Evolutionary conservation across 1,140 invertebrate genomes (phyloP), one percentile per base, ranked within the genome.

Genomic region (Theocolax elegans): DNA sequence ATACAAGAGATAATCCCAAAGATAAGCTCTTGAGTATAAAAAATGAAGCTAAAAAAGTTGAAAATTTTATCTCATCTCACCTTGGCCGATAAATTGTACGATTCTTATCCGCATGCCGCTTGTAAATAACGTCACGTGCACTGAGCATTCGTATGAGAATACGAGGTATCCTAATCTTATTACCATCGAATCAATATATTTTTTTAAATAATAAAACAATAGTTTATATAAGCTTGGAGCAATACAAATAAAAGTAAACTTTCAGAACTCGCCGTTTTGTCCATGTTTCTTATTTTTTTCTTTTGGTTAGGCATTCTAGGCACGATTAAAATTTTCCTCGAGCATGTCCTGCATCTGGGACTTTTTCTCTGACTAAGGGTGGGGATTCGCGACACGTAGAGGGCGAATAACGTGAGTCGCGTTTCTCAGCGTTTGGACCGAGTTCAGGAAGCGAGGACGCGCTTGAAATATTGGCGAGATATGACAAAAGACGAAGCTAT

Each of bases 291-390:
- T 42, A 38, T 64, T 64, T 21, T 56, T 58, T 19, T 42, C 35
- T 29, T 1, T 2, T 8, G 27, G 21, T 65, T 54, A 54, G 31
- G 19, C 42, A 56, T 67, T 68, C 62, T 38, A 58, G 67, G 60
- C 67, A 64, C 67, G 67, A 70, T 70, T 70, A 70, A 70, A 70
- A 70, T 70, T 70, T 70, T 17, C 23, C 63, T n/a, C 63, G 46
- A 51, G 62, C 64, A 60, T 53, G 51, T 60, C 38, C 58, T 49
- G 53, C 46, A 64, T 64, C 40, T 69, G 66, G 27, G 35, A 38
- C 54, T 64, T 17, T 46, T 29, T n/a, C n/a, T n/a, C n/a, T n/a
- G n/a, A n/a, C 2, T 21, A 21, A 44, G 63, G 48, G 69, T 58
- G 48, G 60, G 38, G 49, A 65, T 68, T 69, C 59, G 67, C 46